Percentiles rank a stretch among this genome's conserved stretches.
Evolutionary conservation across 2,113 vertebrate species (phyloP).

Genomic region (Octodon degus): DNA sequence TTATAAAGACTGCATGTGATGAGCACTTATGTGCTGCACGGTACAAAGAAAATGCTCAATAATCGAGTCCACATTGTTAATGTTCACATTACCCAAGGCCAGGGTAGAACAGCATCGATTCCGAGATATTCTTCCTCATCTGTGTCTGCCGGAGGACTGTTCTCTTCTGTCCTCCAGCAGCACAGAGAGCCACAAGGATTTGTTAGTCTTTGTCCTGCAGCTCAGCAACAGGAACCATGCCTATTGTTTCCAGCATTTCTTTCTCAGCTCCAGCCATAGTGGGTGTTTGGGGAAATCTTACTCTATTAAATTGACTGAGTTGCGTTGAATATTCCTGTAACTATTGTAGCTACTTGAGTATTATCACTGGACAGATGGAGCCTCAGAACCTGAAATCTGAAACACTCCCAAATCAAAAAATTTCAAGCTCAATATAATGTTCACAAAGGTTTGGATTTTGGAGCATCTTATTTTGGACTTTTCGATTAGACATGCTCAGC

Average conservation of each 20-base stretch:
- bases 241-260: neutral
- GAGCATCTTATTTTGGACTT: neutral
- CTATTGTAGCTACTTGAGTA: neutral
- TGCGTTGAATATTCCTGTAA: neutral
- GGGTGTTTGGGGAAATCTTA: neutral
- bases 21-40: neutral
- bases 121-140: neutral
- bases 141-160: neutral
- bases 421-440: neutral
- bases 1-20: neutral
- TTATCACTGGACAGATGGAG: neutral
- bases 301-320: neutral
- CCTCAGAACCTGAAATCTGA: neutral
- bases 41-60: neutral
- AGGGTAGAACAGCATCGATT: neutral
- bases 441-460: neutral
- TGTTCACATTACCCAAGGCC: neutral
- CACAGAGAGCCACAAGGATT: neutral
- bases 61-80: neutral
- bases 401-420: neutral
- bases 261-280: neutral
- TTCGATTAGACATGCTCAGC: neutral
- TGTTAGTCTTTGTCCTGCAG: neutral
- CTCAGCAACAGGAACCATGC: neutral
- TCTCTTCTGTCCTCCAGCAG: neutral